phyloP scores from a whole-genome alignment of 2,888 invertebrate genomes.

The Rhogogaster chlorosoma region DNA sequence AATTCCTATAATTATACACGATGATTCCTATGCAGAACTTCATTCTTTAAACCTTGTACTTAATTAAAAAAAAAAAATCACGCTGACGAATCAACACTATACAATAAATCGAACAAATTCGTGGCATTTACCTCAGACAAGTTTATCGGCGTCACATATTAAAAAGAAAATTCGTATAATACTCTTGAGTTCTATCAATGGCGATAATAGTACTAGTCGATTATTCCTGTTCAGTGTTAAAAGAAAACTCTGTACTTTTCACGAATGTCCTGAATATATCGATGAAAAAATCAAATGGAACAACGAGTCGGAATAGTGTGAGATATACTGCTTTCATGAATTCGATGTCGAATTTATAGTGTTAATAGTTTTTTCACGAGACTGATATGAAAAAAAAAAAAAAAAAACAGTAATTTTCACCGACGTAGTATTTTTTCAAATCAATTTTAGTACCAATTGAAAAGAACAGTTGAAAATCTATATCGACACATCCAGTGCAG shows the following conservation, averaged over 20 bases:
- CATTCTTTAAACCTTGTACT: neutral
- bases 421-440: neutral
- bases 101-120: conserved; percentile 14
- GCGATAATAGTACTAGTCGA: neutral
- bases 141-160: neutral
- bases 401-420: neutral
- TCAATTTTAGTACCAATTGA: neutral
- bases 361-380: neutral
- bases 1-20: neutral
- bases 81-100: conserved; percentile 18
- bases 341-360: conserved; percentile 33
- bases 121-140: neutral
- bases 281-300: neutral
- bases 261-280: neutral
- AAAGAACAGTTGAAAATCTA: neutral
- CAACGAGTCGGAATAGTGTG: conserved; percentile 10
- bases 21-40: neutral
- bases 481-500: neutral
- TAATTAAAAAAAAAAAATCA: neutral
- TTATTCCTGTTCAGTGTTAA: neutral
- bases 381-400: neutral
- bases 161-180: conserved; percentile 1
- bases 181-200: conserved; percentile 8
- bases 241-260: neutral
- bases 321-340: conserved; percentile 25